Evolutionary conservation across 2,888 invertebrate genomes (phyloP).

Genomic region (Mellilla xanthometata): DNA sequence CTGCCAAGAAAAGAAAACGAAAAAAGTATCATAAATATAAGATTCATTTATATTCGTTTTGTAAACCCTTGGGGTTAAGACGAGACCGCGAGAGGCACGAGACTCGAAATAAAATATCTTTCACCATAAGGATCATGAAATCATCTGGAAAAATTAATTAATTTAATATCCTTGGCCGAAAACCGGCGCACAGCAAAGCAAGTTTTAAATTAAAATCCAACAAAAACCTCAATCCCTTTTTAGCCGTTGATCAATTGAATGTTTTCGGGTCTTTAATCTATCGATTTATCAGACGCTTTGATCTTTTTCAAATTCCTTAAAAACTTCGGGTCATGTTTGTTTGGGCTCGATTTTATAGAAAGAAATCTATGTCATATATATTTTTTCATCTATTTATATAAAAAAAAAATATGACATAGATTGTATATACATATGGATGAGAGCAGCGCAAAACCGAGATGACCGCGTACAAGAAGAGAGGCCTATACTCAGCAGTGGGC

Average conservation of each 20-base stretch:
- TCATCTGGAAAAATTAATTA: slow-evolving; percentile 15
- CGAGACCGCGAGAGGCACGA: slow-evolving; percentile 56
- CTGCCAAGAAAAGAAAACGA: slow-evolving; percentile 72
- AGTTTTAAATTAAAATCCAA: slow-evolving; percentile 69
- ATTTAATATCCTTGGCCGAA: slow-evolving; percentile 37
- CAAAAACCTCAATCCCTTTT: slow-evolving; percentile 65
- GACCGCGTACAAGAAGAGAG: no score
- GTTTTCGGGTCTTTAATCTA: slow-evolving; percentile 62
- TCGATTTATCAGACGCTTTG: slow-evolving; percentile 64
- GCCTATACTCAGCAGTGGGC: no score
- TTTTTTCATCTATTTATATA: no score
- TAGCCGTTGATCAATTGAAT: slow-evolving; percentile 61
- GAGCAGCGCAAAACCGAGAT: no score
- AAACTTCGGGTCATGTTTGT: slow-evolving; percentile 3
- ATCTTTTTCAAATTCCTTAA: slow-evolving; percentile 38
- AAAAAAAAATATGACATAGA: no score
- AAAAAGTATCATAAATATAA: slow-evolving; percentile 82
- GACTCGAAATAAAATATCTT: slow-evolving; percentile 31
- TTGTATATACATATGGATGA: no score
- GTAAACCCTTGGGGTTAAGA: slow-evolving; percentile 62
- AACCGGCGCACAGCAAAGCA: slow-evolving; percentile 46
- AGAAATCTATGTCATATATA: no score
- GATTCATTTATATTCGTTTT: slow-evolving; percentile 81
- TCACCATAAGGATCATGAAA: slow-evolving; percentile 5
- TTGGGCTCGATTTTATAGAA: no score